These are phyloP conservation scores for Rhamphomyia laevipes DNA, from an alignment of 2,888 invertebrate species.

Conservation along the genomic window DNA sequence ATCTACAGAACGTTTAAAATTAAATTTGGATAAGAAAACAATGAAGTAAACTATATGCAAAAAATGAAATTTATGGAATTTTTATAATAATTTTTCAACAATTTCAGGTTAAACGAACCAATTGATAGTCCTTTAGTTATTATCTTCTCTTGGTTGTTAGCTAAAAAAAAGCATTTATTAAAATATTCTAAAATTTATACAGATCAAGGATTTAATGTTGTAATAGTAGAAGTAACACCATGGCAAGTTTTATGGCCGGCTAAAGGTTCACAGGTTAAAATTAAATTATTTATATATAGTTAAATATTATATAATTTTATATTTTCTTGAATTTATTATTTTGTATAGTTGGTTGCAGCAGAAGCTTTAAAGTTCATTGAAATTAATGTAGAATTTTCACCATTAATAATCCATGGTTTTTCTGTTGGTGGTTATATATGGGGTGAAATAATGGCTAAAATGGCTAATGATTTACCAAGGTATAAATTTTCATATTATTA, in stretches of 20 bases:
- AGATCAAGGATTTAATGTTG: conserved; percentile 75
- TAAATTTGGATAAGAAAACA: no score
- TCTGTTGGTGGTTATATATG: conserved; percentile 83
- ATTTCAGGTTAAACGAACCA: conserved; percentile 38
- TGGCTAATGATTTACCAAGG: conserved; percentile 40
- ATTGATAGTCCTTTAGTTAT: conserved; percentile 62
- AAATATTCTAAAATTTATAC: conserved; percentile 76
- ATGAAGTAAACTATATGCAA: no score
- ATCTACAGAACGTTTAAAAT: no score
- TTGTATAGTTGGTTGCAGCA: conserved; percentile 44
- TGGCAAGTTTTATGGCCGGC: conserved; percentile 79
- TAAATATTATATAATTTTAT: no score
- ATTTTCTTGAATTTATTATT: no score
- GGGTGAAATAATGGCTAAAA: conserved; percentile 64
- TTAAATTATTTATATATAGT: no score
- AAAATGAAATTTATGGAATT: no score
- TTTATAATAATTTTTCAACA: no score
- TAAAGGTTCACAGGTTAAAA: conserved; percentile 68
- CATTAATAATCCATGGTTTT: conserved; percentile 74
- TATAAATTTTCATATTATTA: no score
- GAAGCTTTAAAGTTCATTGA: conserved; percentile 65
- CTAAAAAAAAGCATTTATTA: conserved; percentile 68
- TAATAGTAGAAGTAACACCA: conserved; percentile 65
- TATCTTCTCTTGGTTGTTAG: conserved; percentile 75
- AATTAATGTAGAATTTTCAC: conserved; percentile 47